phyloP scores from a whole-genome alignment of 1,140 invertebrate species.

The Drosophila bocqueti region DNA sequence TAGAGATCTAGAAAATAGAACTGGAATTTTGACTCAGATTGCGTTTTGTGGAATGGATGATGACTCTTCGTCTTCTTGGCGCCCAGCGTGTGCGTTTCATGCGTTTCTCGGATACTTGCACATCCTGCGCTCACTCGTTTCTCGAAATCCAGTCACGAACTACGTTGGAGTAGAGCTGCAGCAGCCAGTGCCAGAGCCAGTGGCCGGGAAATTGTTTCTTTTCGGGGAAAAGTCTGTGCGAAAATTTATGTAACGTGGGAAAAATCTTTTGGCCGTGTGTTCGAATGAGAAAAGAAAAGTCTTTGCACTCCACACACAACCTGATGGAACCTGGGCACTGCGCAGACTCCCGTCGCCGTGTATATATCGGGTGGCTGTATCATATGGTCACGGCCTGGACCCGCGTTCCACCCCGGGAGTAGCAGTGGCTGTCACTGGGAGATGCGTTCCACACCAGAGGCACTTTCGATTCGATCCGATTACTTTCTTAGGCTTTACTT shows the following conservation, averaged over 20 bases:
- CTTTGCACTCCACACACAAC: conserved; percentile 48
- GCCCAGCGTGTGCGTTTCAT: conserved; percentile 35
- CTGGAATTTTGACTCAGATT: conserved; percentile 39
- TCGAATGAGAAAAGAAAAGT: conserved; percentile 55
- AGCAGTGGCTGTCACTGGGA: neutral
- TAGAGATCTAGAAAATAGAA: conserved; percentile 39
- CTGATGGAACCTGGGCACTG: conserved; percentile 37
- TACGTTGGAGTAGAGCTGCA: neutral
- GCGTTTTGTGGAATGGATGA: conserved; percentile 12
- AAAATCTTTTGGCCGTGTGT: conserved; percentile 46
- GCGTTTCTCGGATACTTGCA: conserved; percentile 46
- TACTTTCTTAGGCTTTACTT: conserved; percentile 40
- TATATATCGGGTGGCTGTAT: conserved; percentile 54
- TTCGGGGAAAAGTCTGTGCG: conserved; percentile 8
- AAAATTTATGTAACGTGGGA: conserved; percentile 60
- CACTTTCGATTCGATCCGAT: conserved; percentile 43
- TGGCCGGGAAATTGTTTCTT: conserved; percentile 16
- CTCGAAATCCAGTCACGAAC: neutral
- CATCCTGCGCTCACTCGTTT: conserved; percentile 48
- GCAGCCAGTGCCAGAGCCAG: neutral
- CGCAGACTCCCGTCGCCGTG: conserved; percentile 43
- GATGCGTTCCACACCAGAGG: conserved; percentile 19
- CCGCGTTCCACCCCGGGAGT: conserved; percentile 23
- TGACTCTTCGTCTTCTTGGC: conserved; percentile 32
- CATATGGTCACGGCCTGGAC: conserved; percentile 48